A percentile compares a stretch with the other conserved stretches of the same genome.
Conservation (phyloP, 1,140 invertebrate genomes). For the Neodiprion virginianus region DNA sequence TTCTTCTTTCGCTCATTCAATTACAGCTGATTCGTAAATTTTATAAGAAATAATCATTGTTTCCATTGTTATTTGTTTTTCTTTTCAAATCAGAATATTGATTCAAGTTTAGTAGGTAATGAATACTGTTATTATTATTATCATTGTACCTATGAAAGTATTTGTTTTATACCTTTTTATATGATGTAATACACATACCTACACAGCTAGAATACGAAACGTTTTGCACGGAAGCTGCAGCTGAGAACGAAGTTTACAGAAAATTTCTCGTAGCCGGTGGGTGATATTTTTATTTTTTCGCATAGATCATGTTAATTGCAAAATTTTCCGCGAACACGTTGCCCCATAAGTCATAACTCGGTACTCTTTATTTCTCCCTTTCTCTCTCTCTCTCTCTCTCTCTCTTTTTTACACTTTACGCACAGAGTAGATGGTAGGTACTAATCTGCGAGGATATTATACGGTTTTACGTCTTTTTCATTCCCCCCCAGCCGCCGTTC, state of each 20-base stretch:
- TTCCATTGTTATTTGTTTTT: too few relatives aligned
- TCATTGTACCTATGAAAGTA: too few relatives aligned
- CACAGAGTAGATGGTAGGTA: slow-evolving; percentile 20
- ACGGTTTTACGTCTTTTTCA: slow-evolving; percentile 16
- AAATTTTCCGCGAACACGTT: slow-evolving; percentile 23
- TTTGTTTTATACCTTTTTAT: too few relatives aligned
- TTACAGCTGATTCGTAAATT: too few relatives aligned
- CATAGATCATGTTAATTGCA: not conserved
- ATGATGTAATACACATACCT: too few relatives aligned
- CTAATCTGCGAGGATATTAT: slow-evolving; percentile 28
- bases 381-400: slow-evolving; percentile 18
- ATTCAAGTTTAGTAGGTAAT: too few relatives aligned
- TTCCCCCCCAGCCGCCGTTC: not conserved
- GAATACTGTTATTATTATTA: too few relatives aligned
- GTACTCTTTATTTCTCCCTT: slow-evolving; percentile 24
- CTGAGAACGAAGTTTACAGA: slow-evolving; percentile 30
- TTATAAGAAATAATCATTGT: too few relatives aligned
- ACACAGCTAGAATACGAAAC: slow-evolving; percentile 4
- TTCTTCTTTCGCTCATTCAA: too few relatives aligned
- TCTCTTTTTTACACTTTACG: slow-evolving; percentile 1
- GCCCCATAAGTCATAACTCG: slow-evolving; percentile 27
- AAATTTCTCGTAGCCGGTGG: slow-evolving; percentile 18
- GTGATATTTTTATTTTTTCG: not conserved
- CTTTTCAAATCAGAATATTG: too few relatives aligned
- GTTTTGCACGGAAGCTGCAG: slow-evolving; percentile 5